Evolutionary conservation across 2,888 invertebrate species (phyloP).

Genomic region (Aradus depressus): DNA sequence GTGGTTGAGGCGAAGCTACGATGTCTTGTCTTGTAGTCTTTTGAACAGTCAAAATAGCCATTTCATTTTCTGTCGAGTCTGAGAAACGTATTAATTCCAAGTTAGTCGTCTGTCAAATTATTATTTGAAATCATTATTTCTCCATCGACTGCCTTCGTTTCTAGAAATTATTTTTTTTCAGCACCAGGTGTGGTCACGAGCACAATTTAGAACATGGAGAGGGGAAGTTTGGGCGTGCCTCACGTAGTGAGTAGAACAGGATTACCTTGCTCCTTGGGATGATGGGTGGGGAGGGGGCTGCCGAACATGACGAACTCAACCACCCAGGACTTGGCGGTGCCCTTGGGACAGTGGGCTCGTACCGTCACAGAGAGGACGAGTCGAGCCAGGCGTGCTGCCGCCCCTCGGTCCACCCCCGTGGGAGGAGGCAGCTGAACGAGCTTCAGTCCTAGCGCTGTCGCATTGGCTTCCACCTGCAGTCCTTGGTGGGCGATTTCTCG

Average conservation of each 20-base stretch:
- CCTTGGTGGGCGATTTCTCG: conserved; percentile 84
- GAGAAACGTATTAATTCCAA: too few species aligned
- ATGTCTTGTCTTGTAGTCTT: too few species aligned
- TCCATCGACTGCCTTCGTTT: too few species aligned
- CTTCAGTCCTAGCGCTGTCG: conserved; percentile 70
- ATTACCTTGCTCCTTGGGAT: conserved; percentile 69
- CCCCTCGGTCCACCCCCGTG: conserved; percentile 34
- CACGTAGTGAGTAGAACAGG: not conserved
- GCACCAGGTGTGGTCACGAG: too few species aligned
- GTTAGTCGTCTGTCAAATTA: too few species aligned
- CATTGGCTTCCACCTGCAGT: conserved; percentile 83
- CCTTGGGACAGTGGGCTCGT: conserved; percentile 37
- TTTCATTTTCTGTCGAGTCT: too few species aligned
- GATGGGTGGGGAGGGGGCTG: conserved; percentile 64
- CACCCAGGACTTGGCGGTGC: conserved; percentile 54
- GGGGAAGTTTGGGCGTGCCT: too few species aligned
- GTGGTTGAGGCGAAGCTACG: too few species aligned
- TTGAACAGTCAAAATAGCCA: too few species aligned
- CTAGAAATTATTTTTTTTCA: too few species aligned
- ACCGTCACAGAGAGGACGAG: conserved; percentile 69
- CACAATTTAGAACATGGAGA: too few species aligned
- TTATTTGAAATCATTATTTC: too few species aligned
- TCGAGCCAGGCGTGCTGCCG: conserved; percentile 55
- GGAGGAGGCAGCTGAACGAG: conserved; percentile 65
- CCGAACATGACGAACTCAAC: conserved; percentile 81